Conservation (phyloP, 1,140 invertebrate genomes). For the Drosophila prosaltans region DNA sequence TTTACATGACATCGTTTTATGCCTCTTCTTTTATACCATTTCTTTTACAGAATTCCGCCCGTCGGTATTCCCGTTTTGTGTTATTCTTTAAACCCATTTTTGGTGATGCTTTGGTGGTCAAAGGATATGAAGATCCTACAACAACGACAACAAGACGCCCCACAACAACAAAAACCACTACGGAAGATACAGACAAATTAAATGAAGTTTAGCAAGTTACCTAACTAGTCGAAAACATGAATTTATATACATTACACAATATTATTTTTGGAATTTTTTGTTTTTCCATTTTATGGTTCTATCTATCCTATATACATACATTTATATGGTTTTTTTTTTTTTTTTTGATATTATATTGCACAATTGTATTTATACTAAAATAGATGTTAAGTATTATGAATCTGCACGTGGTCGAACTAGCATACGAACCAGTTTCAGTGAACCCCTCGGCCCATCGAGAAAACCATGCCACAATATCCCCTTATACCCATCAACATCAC, state of each 20-base stretch:
- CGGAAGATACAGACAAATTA: constrained; percentile 45
- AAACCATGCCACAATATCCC: constrained; percentile 68
- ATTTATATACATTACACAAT: constrained; percentile 10
- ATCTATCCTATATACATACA: constrained; percentile 18
- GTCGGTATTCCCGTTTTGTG: constrained; percentile 86
- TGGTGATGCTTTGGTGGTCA: constrained; percentile 87
- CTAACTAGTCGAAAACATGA: not conserved
- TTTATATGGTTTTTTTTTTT: not conserved
- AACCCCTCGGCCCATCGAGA: constrained; percentile 65
- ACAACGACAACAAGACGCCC: constrained; percentile 83
- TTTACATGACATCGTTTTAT: too few relatives aligned
- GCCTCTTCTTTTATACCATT: not conserved
- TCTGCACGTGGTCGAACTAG: constrained; percentile 50
- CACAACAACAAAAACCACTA: constrained; percentile 49
- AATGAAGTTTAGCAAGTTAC: constrained; percentile 60
- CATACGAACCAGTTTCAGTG: constrained; percentile 57
- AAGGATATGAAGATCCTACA: constrained; percentile 85
- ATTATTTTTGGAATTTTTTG: not conserved
- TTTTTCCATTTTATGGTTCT: not conserved
- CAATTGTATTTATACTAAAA: constrained; percentile 17
- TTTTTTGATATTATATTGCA: constrained; percentile 10
- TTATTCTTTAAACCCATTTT: constrained; percentile 88
- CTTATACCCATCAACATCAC: constrained; percentile 58
- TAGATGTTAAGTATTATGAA: not conserved
- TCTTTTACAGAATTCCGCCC: constrained; percentile 86